phyloP scores from a whole-genome alignment of 2,113 vertebrate genomes.

The Ciconia stormi region DNA sequence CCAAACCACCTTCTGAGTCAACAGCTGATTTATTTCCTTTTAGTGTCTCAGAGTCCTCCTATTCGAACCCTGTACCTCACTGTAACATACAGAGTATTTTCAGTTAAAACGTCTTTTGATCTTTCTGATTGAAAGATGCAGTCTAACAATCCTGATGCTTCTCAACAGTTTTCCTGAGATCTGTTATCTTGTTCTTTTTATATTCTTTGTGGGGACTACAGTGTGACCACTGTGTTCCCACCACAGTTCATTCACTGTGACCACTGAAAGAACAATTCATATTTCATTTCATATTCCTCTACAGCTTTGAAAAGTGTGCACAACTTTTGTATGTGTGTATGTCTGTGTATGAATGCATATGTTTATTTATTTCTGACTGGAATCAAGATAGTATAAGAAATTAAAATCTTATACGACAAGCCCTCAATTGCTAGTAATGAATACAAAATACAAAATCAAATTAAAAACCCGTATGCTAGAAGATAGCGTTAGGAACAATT shows the following conservation, averaged over 20 bases:
- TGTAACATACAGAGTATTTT: not conserved
- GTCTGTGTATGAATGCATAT: not conserved
- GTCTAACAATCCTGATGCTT: not conserved
- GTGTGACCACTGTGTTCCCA: slow-evolving; percentile 36
- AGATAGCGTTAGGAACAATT: slow-evolving; percentile 72
- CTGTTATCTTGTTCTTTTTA: slow-evolving; percentile 9
- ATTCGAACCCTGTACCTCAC: not conserved
- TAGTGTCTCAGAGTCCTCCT: not conserved
- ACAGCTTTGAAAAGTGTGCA: slow-evolving; percentile 10
- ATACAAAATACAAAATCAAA: slow-evolving; percentile 72
- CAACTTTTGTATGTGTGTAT: not conserved
- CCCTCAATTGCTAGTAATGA: slow-evolving; percentile 70
- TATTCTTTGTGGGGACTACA: slow-evolving; percentile 22
- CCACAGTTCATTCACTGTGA: too few species aligned
- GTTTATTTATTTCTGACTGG: slow-evolving; percentile 38
- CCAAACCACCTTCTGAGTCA: not conserved
- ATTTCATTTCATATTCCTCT: not conserved
- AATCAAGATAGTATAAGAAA: slow-evolving; percentile 64
- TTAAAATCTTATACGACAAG: slow-evolving; percentile 47
- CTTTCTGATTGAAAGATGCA: slow-evolving; percentile 17
- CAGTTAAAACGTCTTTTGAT: not conserved
- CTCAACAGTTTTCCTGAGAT: slow-evolving; percentile 25
- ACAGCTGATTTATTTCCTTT: not conserved
- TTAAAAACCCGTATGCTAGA: slow-evolving; percentile 65
- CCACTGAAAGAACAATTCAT: slow-evolving; percentile 42